Base-by-base conservation (phyloP, 1,140 invertebrate species). In the Micrasema minimum region DNA sequence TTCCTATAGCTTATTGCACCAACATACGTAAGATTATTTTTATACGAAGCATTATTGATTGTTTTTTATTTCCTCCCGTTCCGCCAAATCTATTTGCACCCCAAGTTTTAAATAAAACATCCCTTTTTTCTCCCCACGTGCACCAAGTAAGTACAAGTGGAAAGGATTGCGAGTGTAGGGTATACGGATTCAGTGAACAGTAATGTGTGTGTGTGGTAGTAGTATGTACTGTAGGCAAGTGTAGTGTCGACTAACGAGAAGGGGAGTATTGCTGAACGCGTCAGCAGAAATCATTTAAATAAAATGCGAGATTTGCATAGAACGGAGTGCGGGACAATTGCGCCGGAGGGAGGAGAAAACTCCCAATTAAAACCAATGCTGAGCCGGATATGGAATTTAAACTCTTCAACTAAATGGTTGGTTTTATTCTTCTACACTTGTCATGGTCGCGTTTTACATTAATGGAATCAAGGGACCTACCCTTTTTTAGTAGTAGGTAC, bases 271-370 rank as follows among this genome's bases (percentile, higher is more conserved):
- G 55, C 31, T 10, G 55, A 31, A 22, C 37, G 37, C 55, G 55
- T 59, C 55, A 59, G 55, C 55, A 22, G 35, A 22, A 59, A 59
- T 59, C n/a, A 59, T 59, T 59, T 59, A 59, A 43, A 59, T 18
- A 59, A 59, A 59, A 59, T 18, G 22, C 22, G 48, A 11, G 48
- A 51, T 51, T 51, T 51, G 22, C 48, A 22, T 22, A 31, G 2
- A 31, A 31, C 26, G 26, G 26, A 2, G 7, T 7, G 26, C 23
- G 2, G 12, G 50, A 53, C 23, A 53, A 22, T 48, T 22, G 20
- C 12, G 22, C 50, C 9, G 20, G 50, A 22, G 50, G 22, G 50
- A 26, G 41, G 41, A 16, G 41, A 12, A 45, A 31, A 7, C 26
- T 31, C 26, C 26, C 26, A 31, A 31, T 31, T 31, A 31, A 31